Conservation (phyloP, 2,113 vertebrate species). For the Gadus macrocephalus region DNA sequence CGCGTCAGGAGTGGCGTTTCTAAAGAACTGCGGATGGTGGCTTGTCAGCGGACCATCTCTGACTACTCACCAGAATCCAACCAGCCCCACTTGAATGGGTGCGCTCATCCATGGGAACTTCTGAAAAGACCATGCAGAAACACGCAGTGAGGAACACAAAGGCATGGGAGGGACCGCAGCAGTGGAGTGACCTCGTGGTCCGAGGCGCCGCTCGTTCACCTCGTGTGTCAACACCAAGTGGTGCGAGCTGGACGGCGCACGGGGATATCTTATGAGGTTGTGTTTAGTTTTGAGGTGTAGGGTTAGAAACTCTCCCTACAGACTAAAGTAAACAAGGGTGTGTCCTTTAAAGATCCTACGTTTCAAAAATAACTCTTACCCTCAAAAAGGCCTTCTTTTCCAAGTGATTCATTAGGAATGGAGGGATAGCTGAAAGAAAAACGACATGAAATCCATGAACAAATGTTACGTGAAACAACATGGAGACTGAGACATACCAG, state of each 20-base stretch:
- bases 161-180: constrained; percentile 27
- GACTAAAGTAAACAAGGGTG: too few relatives aligned
- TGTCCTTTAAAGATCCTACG: too few relatives aligned
- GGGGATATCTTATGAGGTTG: too few relatives aligned
- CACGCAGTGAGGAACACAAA: constrained; percentile 43
- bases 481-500: too few relatives aligned
- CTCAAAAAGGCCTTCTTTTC: constrained; percentile 96
- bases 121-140: constrained; percentile 71
- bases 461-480: background rate
- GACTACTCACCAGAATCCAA: constrained; percentile 91
- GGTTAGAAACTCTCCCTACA: too few relatives aligned
- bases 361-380: constrained; percentile 61
- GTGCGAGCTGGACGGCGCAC: too few relatives aligned
- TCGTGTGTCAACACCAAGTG: constrained; percentile 9
- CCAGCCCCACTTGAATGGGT: constrained; percentile 93
- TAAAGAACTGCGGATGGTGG: constrained; percentile 19
- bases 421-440: constrained; percentile 83
- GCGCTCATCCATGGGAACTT: constrained; percentile 97
- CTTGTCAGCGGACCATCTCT: constrained; percentile 41
- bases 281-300: too few relatives aligned
- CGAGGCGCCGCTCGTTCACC: constrained; percentile 24
- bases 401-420: constrained; percentile 95
- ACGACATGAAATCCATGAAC: background rate
- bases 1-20: background rate
- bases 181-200: constrained; percentile 29